Evolutionary conservation across 2,888 invertebrate genomes (phyloP).

Genomic region (Caenorhabditis sp.): DNA sequence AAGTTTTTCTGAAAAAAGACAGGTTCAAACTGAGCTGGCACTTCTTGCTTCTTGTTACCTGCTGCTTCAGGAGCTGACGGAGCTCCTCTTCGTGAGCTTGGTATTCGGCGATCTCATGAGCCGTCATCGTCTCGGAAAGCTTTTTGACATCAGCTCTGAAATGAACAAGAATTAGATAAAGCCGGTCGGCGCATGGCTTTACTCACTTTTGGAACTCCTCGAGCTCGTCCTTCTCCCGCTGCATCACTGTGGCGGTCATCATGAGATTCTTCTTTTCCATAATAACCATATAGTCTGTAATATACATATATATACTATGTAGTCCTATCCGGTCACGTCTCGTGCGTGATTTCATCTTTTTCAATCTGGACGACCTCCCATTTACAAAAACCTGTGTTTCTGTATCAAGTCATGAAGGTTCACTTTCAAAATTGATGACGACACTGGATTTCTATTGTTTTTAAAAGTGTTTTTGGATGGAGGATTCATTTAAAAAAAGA

Average conservation of each 20-base stretch:
- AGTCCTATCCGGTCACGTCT: slow-evolving; percentile 52
- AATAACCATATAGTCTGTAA: slow-evolving; percentile 63
- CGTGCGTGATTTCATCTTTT: slow-evolving; percentile 21
- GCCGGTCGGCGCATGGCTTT: not conserved
- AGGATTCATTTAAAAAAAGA: too few species aligned
- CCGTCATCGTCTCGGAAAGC: slow-evolving; percentile 45
- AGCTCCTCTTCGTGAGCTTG: slow-evolving; percentile 60
- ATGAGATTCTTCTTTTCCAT: slow-evolving; percentile 62
- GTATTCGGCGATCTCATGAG: slow-evolving; percentile 52
- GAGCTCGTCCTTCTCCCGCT: slow-evolving; percentile 18
- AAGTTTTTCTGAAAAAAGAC: too few species aligned
- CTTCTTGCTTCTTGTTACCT: too few species aligned
- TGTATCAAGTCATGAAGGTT: too few species aligned
- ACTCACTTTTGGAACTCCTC: slow-evolving; percentile 38
- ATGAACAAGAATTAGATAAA: not conserved
- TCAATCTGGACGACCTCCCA: slow-evolving; percentile 28
- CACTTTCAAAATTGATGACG: slow-evolving; percentile 2
- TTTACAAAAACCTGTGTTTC: slow-evolving; percentile 9
- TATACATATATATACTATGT: slow-evolving; percentile 15
- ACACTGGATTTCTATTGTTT: too few species aligned
- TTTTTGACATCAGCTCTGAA: slow-evolving; percentile 48
- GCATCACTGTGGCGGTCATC: slow-evolving; percentile 16
- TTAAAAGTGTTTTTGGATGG: too few species aligned
- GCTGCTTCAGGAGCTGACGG: slow-evolving; percentile 64
- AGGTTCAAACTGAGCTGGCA: too few species aligned